Evolutionary conservation across 2,797 vertebrate species (phyloP), one percentile per base, ranked within the genome.

Genomic region (Danio aesculapii): DNA sequence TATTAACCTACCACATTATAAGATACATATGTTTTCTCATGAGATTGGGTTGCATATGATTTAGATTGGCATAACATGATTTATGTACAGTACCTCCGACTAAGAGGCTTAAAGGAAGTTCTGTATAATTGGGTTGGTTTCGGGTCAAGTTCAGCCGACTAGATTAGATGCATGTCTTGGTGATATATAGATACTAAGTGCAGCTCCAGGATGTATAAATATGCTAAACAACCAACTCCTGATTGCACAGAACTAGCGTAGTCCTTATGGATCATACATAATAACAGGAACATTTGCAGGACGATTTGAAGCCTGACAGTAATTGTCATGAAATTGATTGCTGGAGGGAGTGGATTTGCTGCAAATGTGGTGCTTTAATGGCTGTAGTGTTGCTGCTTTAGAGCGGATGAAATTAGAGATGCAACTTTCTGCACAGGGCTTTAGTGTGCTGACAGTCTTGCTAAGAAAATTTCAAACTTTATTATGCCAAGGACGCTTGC

Each of bases 291-390:
- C 13, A 50, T 62, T 13, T 61, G 57, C 30, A 12, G 46, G 44
- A 3, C 9, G 0, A 62, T 62, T 75, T 62, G 21, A 75, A 49
- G 46, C 39, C 46, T 62, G 44, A 62, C 21, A 50, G 21, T 75
- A 49, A 62, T 75, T 75, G 21, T 50, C 16, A 49, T 17, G 72
- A 41, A 75, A 61, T 41, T 12, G 21, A 50, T 62, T 62, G 19
- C 46, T 49, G 44, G 61, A 58, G 46, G 72, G 43, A 62, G 72
- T 61, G 10, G 21, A 75, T 75, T 75, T 62, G 46, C 61, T 39
- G 8, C 6, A 49, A 61, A 61, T 30, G 19, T 74, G 53, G 8
- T 47, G 43, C 52, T 71, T 71, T 71, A 11, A 59, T 73, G 55
- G 43, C 6, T 47, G 55, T 59, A 59, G 8, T 0, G 5, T 12